phyloP scores from a whole-genome alignment of 2,113 vertebrate species.

The Zapus hudsonius region DNA sequence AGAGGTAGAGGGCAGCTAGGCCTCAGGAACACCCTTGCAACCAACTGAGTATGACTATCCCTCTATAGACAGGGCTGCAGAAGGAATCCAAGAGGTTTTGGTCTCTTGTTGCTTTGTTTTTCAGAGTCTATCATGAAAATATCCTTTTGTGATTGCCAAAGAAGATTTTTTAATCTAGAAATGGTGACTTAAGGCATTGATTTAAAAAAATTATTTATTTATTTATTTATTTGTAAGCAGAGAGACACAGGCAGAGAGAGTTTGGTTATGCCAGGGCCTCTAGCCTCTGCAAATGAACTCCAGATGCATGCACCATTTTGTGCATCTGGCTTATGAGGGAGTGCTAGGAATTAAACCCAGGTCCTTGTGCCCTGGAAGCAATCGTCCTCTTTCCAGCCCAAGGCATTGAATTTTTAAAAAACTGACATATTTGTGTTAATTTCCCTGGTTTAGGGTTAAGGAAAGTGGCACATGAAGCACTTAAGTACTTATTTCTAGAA shows the following conservation, averaged over 20 bases:
- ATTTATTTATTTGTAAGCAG: too few relatives aligned
- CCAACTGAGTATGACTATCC: neutral
- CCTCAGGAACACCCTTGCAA: fast-evolving
- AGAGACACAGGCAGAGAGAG: too few relatives aligned
- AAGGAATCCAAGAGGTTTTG: neutral
- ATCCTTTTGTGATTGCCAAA: neutral
- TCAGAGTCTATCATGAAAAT: neutral
- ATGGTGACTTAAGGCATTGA: neutral
- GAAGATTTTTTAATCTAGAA: slow-evolving; percentile 47
- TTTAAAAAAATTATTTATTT: too few relatives aligned
- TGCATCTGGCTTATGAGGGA: too few relatives aligned
- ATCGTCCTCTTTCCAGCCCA: too few relatives aligned
- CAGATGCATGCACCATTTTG: too few relatives aligned
- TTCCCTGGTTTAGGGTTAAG: neutral
- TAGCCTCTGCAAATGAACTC: too few relatives aligned
- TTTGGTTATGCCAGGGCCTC: too few relatives aligned
- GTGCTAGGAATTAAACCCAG: too few relatives aligned
- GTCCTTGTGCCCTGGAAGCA: too few relatives aligned
- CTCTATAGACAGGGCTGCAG: neutral
- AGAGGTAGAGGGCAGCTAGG: neutral
- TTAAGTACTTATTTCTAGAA: neutral
- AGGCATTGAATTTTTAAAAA: too few relatives aligned
- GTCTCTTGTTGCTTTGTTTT: neutral
- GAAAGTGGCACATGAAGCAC: neutral
- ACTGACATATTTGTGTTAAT: slow-evolving; percentile 14